Evolutionary conservation across 92 coral and sea anemone species (phyloP), one percentile per base, ranked within the genome.

Genomic region (Epizoanthus fatuus): DNA sequence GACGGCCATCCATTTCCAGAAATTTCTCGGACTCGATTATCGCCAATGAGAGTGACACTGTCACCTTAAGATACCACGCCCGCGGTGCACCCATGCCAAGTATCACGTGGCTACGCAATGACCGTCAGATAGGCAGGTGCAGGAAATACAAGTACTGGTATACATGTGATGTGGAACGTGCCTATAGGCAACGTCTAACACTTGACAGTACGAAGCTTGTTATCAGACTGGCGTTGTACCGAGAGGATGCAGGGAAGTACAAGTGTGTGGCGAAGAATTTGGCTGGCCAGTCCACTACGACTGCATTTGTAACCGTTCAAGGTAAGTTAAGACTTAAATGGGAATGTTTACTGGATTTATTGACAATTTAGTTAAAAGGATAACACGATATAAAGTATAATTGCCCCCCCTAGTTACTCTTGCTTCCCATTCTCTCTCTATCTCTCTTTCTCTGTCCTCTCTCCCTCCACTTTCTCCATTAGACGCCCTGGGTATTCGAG

Each of bases 1-100:
- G 29, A 7, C 51, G 9, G 1, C 82, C 82, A 19, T 60, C 57
- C 16, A 77, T 77, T 39, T 39, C 82, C 63, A 54, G 56, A 12
- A 60, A 77, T 19, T 59, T 55, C 54, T 77, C 53, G 3, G 14
- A 8, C 53, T 8, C 69, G 69, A 13, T 77, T 57, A 15, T 62
- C 15, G 86, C 78, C 8, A 58, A 69, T 0, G 81, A 82, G 38
- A 49, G 15, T 4, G 55, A 54, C 8, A 49, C 17, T 9, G 93
- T 73, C 22, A 79, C 13, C 1, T 51, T 94, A 11, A 58, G 22
- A 3, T 83, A 92, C 55, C 59, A 70, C 44, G 90, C 88, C 42
- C 81, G 69, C 9, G 98, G 98, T 5, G 93, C 98, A 56, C 95
- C 93, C 6, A 54, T 45, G 35, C 98, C 98, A 7, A 86, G 68